Evolutionary conservation across 2,113 vertebrate species (phyloP).

Genomic region (Herpetotheres cachinnans): DNA sequence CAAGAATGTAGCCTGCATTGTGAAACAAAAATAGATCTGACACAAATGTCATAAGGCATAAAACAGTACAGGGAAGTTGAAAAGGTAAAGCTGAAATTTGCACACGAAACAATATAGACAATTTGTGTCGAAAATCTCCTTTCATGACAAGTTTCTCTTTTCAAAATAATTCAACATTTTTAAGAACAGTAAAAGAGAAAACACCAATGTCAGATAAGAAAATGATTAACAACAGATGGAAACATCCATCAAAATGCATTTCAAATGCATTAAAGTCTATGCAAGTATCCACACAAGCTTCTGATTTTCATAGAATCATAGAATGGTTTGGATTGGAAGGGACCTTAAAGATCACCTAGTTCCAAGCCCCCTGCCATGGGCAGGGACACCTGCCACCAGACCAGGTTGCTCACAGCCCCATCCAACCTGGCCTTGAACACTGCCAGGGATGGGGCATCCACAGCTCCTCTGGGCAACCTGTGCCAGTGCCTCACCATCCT

Average conservation of each 20-base stretch:
- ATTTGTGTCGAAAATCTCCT: neutral
- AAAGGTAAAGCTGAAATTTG: constrained; percentile 43
- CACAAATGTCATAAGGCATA: constrained; percentile 38
- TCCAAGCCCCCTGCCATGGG: too few species aligned
- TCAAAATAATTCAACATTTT: neutral
- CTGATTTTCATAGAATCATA: neutral
- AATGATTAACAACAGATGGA: neutral
- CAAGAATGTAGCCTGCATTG: neutral
- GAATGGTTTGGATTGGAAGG: too few species aligned
- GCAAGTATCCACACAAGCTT: neutral
- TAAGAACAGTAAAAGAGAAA: neutral
- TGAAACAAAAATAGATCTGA: constrained; percentile 24
- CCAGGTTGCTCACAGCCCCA: too few species aligned
- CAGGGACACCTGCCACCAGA: too few species aligned
- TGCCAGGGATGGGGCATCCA: too few species aligned
- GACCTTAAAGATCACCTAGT: too few species aligned
- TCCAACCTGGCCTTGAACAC: too few species aligned
- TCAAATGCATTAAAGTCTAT: neutral
- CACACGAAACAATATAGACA: constrained; percentile 3
- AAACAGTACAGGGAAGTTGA: neutral
- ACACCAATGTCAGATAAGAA: neutral
- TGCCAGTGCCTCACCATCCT: too few species aligned
- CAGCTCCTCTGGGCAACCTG: too few species aligned
- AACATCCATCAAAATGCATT: neutral
- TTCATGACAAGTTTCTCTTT: neutral